Evolutionary conservation across 2,888 invertebrate species (phyloP).

Genomic region (Macrophya annulata): DNA sequence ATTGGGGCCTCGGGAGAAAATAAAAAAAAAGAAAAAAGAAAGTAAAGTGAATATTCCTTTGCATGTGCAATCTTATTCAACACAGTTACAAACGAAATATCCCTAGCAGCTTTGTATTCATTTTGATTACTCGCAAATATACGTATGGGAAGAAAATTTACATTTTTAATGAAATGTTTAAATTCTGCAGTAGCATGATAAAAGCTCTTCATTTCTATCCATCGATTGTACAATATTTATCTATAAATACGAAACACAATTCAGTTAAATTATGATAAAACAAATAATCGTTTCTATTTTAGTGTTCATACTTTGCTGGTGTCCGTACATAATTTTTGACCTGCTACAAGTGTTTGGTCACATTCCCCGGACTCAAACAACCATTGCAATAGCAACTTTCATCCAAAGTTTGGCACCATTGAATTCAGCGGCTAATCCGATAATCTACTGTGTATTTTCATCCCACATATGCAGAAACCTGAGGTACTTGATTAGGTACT

Average conservation of each 20-base stretch:
- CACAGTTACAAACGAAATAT: background rate
- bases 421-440: slow-evolving; percentile 94
- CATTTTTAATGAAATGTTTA: background rate
- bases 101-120: background rate
- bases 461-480: slow-evolving; percentile 90
- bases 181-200: background rate
- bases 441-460: slow-evolving; percentile 94
- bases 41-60: slow-evolving; percentile 6
- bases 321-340: slow-evolving; percentile 94
- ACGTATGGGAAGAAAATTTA: background rate
- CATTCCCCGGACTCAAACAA: slow-evolving; percentile 87
- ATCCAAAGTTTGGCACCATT: slow-evolving; percentile 93
- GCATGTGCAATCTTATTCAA: slow-evolving; percentile 25
- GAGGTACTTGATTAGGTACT: slow-evolving; percentile 81
- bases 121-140: background rate
- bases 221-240: background rate
- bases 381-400: slow-evolving; percentile 90
- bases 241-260: background rate
- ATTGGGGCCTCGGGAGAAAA: background rate
- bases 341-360: slow-evolving; percentile 91
- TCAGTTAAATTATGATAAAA: background rate
- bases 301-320: slow-evolving; percentile 96
- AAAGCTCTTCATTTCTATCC: background rate
- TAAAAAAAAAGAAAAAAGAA: background rate
- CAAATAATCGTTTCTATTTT: slow-evolving; percentile 58